Evolutionary conservation across 1,140 invertebrate species (phyloP).

Genomic region (Hycleus cichorii): DNA sequence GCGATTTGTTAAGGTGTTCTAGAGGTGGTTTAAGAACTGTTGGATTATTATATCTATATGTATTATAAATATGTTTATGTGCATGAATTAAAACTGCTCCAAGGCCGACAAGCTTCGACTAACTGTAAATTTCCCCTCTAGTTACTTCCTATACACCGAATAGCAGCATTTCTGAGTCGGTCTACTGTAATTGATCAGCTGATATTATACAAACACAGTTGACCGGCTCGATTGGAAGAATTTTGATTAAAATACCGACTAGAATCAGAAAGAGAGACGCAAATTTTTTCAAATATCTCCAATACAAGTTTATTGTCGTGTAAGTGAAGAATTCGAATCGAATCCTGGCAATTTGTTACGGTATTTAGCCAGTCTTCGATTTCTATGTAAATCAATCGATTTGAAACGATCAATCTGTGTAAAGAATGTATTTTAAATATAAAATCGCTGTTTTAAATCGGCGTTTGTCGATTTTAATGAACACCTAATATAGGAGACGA

Average conservation of each 20-base stretch:
- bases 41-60: too few relatives aligned
- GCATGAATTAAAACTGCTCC: constrained; percentile 3
- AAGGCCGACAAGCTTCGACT: constrained; percentile 13
- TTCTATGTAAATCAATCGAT: constrained; percentile 8
- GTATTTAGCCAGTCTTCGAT: background rate
- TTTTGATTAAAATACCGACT: too few relatives aligned
- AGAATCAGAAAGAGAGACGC: too few relatives aligned
- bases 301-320: too few relatives aligned
- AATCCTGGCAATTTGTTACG: too few relatives aligned
- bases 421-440: constrained; percentile 2
- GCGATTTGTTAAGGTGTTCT: too few relatives aligned
- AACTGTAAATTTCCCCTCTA: constrained; percentile 8
- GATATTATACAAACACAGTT: background rate
- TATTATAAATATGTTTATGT: background rate
- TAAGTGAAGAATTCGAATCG: too few relatives aligned
- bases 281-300: too few relatives aligned
- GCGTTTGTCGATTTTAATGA: constrained; percentile 6
- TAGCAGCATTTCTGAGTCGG: background rate
- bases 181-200: constrained; percentile 5
- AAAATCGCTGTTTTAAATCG: background rate
- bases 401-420: background rate
- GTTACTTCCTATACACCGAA: constrained; percentile 7
- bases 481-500: constrained; percentile 5
- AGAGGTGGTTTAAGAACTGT: too few relatives aligned
- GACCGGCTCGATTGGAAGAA: too few relatives aligned